Conservation (phyloP, 2,888 invertebrate species). For the Cantharis rustica region DNA sequence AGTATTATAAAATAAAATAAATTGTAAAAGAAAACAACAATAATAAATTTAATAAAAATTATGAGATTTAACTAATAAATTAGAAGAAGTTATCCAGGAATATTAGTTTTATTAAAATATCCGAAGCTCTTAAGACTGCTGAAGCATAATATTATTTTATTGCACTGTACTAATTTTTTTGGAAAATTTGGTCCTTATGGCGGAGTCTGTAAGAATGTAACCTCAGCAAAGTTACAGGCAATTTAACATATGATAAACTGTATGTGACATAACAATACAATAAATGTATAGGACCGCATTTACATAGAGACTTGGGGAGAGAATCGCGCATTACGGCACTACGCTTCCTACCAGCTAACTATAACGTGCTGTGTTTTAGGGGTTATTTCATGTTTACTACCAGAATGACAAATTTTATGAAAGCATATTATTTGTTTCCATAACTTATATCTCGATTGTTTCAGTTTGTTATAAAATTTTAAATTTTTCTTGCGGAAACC, state of each 20-base stretch:
- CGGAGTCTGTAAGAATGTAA: constrained; percentile 14
- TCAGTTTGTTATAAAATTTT: background rate
- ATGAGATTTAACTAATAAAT: background rate
- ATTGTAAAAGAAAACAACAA: background rate
- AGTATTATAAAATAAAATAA: background rate
- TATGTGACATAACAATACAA: constrained; percentile 42
- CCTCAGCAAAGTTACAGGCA: constrained; percentile 42
- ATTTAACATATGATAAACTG: constrained; percentile 49
- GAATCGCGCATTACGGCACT: constrained; percentile 28
- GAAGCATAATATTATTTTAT: constrained; percentile 48
- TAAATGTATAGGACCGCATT: constrained; percentile 32
- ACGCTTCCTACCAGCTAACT: constrained; percentile 19
- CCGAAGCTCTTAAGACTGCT: constrained; percentile 40
- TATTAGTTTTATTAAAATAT: constrained; percentile 49
- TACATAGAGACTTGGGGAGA: constrained; percentile 31
- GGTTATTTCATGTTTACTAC: constrained; percentile 27
- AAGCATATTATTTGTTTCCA: constrained; percentile 20
- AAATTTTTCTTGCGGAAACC: background rate
- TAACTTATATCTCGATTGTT: constrained; percentile 19
- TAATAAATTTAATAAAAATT: background rate
- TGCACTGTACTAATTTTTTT: constrained; percentile 37
- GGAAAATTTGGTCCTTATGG: constrained; percentile 24
- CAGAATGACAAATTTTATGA: constrained; percentile 31
- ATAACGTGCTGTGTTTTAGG: constrained; percentile 26
- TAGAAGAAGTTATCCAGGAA: constrained; percentile 13